Evolutionary conservation across 2,797 vertebrate genomes (phyloP).

Genomic region (Falco concolor): DNA sequence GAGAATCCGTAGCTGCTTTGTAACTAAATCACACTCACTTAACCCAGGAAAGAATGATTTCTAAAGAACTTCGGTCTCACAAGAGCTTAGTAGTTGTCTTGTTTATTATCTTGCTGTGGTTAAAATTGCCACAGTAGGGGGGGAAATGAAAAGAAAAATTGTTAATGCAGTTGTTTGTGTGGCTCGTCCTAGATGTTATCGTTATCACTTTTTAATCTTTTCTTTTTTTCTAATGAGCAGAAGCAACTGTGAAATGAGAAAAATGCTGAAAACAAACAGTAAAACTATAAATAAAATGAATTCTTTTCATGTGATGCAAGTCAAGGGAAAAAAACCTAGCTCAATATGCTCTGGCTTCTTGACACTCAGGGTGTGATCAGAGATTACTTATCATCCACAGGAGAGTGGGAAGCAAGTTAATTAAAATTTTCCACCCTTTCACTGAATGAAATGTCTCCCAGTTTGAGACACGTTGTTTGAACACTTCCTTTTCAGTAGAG

Average conservation of each 20-base stretch:
- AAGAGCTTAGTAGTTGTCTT: conserved; percentile 26
- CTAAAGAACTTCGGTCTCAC: conserved; percentile 12
- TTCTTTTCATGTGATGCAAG: conserved; percentile 62
- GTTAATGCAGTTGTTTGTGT: conserved; percentile 48
- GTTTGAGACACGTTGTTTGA: conserved; percentile 43
- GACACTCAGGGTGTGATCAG: conserved; percentile 74
- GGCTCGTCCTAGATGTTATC: conserved; percentile 60
- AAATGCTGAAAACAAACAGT: conserved; percentile 55
- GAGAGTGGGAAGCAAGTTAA: conserved; percentile 74
- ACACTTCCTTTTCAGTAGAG: conserved; percentile 25
- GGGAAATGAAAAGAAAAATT: neutral
- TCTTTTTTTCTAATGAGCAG: conserved; percentile 39
- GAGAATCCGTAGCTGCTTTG: neutral
- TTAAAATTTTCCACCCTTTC: conserved; percentile 70
- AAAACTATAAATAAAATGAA: conserved; percentile 60
- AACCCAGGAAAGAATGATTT: conserved; percentile 8
- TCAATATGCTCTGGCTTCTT: conserved; percentile 54
- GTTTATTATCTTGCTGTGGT: conserved; percentile 45
- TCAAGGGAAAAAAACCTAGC: conserved; percentile 49
- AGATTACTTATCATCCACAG: conserved; percentile 68
- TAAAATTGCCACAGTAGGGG: neutral
- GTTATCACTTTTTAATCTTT: neutral
- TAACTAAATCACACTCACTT: conserved; percentile 15
- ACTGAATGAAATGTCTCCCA: conserved; percentile 59
- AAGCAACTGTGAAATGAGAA: conserved; percentile 47